Evolutionary conservation across 2,113 vertebrate genomes (phyloP).

Genomic region (Gambusia holbrooki): DNA sequence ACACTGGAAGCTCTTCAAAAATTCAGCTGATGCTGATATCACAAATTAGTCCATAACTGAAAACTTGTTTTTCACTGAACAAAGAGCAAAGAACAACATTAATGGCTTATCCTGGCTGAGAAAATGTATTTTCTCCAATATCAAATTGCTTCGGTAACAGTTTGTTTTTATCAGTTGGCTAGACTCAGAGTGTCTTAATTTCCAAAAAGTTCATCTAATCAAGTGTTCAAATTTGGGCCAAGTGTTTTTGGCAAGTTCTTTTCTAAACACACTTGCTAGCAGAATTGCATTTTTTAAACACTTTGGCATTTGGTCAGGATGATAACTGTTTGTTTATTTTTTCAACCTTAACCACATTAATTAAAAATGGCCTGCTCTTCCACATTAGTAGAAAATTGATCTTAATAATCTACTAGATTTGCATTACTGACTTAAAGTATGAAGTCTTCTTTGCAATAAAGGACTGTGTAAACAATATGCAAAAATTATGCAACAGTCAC

Average conservation of each 20-base stretch:
- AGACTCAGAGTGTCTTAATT: background rate
- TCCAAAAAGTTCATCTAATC: background rate
- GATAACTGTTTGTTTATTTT: background rate
- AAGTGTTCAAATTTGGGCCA: background rate
- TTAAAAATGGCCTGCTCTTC: slow-evolving; percentile 12
- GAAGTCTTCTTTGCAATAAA: background rate
- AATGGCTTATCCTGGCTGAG: too few relatives aligned
- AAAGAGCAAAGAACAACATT: background rate
- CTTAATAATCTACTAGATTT: background rate
- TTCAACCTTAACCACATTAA: background rate
- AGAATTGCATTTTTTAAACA: background rate
- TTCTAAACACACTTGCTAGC: background rate
- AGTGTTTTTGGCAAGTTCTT: background rate
- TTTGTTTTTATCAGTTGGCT: background rate
- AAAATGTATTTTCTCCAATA: background rate
- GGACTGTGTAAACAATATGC: too few relatives aligned
- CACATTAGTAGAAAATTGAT: background rate
- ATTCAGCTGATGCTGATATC: background rate
- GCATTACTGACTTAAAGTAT: too few relatives aligned
- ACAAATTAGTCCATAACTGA: background rate
- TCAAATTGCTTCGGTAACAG: background rate
- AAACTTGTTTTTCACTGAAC: background rate
- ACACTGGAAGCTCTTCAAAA: too few relatives aligned
- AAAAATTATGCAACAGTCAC: too few relatives aligned
- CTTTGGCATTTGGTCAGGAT: background rate